These are phyloP conservation scores for Pterocles orientalis DNA, from an alignment of 2,113 vertebrate species.

Conservation along the genomic window DNA sequence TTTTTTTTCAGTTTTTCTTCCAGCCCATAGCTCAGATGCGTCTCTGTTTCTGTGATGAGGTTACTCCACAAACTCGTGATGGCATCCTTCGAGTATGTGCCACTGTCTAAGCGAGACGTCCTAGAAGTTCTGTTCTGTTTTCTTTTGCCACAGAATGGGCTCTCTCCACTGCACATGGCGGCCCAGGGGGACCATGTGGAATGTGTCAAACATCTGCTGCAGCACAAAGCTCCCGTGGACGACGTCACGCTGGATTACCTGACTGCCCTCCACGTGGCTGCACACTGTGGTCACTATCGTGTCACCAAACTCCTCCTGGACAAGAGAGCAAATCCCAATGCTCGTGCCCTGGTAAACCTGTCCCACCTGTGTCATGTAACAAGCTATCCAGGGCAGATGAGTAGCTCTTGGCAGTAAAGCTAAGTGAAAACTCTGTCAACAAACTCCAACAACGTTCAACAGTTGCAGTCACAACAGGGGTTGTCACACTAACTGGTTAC, in stretches of 20 bases:
- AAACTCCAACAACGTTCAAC: not conserved
- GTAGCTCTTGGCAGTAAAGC: not conserved
- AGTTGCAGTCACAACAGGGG: not conserved
- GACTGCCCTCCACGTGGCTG: conserved; percentile 93
- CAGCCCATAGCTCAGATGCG: not conserved
- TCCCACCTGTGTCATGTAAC: not conserved
- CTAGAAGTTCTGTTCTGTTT: not conserved
- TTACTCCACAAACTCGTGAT: not conserved
- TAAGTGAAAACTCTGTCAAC: not conserved
- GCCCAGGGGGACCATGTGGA: conserved; percentile 97
- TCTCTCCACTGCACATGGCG: conserved; percentile 97
- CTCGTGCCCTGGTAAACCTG: conserved; percentile 90
- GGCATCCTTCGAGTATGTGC: not conserved
- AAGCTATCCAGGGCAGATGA: not conserved
- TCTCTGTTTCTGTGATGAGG: not conserved
- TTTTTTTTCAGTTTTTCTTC: not conserved
- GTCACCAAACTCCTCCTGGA: conserved; percentile 98
- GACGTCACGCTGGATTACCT: conserved; percentile 97
- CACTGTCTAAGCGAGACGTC: fast-evolving
- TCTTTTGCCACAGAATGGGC: conserved; percentile 83
- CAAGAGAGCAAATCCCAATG: conserved; percentile 97
- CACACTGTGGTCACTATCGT: conserved; percentile 95
- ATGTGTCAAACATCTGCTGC: conserved; percentile 94
- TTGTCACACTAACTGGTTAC: not conserved
- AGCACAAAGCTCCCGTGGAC: conserved; percentile 94